A percentile compares a stretch with the other conserved stretches of the same genome.
Conservation (phyloP, 2,113 vertebrate genomes). For the Rhinoptilus africanus region DNA sequence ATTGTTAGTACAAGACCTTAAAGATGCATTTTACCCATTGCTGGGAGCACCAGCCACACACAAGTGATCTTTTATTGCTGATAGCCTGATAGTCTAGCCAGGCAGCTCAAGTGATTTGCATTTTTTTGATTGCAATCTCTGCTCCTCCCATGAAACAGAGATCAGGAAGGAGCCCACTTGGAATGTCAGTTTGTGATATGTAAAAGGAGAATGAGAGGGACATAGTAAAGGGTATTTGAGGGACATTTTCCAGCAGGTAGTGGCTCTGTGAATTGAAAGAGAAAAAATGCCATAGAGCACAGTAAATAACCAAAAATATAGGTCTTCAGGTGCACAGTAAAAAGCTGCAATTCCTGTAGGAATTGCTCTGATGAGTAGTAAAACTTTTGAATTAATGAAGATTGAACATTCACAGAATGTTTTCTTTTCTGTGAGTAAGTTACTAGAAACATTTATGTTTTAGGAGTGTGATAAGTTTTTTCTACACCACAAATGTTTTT, state of each 20-base stretch:
- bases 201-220: not conserved
- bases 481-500: not conserved
- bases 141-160: not conserved
- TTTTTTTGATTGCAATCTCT: constrained; percentile 7
- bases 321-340: not conserved
- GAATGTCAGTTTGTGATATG: not conserved
- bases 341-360: not conserved
- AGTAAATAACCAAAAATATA: not conserved
- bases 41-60: not conserved
- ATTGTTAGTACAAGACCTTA: not conserved
- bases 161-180: not conserved
- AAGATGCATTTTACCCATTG: not conserved
- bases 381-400: not conserved
- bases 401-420: not conserved
- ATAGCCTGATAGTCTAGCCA: not conserved
- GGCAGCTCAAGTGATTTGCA: not conserved
- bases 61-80: not conserved
- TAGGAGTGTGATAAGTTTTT: not conserved
- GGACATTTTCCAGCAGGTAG: not conserved
- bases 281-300: not conserved
- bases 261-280: not conserved
- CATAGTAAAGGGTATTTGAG: not conserved
- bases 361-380: not conserved
- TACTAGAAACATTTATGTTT: not conserved
- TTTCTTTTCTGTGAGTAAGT: not conserved